Conservation (phyloP, 2,113 vertebrate species). For the Sinocyclocheilus anophthalmus region DNA sequence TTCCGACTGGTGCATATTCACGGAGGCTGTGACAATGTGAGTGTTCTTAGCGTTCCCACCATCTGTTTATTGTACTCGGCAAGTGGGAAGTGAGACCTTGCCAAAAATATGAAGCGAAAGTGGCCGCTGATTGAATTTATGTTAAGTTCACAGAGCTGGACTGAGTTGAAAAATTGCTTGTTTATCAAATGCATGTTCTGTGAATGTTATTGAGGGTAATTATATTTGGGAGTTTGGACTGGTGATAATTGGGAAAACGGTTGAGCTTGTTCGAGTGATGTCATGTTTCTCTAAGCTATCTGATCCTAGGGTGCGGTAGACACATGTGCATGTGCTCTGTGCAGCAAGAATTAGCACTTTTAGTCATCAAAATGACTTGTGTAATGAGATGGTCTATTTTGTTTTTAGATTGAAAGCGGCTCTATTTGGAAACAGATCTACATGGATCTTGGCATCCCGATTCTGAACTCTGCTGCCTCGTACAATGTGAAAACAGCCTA, state of each 20-base stretch:
- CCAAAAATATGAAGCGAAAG: conserved; percentile 28
- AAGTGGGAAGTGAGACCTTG: conserved; percentile 6
- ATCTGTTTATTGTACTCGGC: not conserved
- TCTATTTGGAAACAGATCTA: conserved; percentile 99
- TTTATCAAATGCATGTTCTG: conserved; percentile 2
- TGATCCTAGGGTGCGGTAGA: conserved; percentile 27
- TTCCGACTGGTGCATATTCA: conserved; percentile 92
- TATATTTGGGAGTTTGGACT: not conserved
- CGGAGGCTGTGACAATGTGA: conserved; percentile 94
- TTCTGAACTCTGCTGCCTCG: conserved; percentile 97
- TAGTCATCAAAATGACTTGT: not conserved
- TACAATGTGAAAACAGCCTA: conserved; percentile 99
- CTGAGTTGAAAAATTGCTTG: not conserved
- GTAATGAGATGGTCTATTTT: conserved; percentile 10
- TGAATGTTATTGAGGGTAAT: not conserved
- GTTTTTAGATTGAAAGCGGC: conserved; percentile 91
- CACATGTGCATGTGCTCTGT: not conserved
- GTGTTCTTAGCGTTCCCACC: conserved; percentile 51
- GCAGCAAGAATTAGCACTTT: not conserved
- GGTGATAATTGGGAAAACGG: conserved; percentile 31
- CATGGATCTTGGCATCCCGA: conserved; percentile 98
- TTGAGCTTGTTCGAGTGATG: conserved; percentile 43
- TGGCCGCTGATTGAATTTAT: not conserved
- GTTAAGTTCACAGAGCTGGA: not conserved
- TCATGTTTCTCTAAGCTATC: conserved; percentile 52